A percentile compares a stretch with the other conserved stretches of the same genome.
phyloP scores from a whole-genome alignment of 2,113 vertebrate species.

The Sapajus apella region DNA sequence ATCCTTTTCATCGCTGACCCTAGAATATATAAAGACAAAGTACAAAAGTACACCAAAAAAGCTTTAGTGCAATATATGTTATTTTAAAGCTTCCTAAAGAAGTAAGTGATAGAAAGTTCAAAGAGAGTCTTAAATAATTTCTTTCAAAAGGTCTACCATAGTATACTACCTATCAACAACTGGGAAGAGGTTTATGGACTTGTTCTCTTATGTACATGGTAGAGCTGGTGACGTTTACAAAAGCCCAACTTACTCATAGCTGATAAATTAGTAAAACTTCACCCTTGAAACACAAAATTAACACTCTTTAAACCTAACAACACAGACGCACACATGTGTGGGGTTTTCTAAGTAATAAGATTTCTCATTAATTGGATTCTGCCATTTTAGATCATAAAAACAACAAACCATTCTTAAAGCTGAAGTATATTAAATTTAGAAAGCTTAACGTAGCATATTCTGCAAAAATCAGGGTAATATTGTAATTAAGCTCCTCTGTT shows the following conservation, averaged over 20 bases:
- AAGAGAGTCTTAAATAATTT: not conserved
- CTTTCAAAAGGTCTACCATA: not conserved
- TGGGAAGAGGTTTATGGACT: not conserved
- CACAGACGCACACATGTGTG: not conserved
- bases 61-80: not conserved
- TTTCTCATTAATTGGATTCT: constrained; percentile 32
- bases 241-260: not conserved
- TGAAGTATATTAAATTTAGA: not conserved
- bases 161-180: not conserved
- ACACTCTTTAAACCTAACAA: not conserved
- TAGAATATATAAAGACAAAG: constrained; percentile 70
- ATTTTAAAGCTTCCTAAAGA: constrained; percentile 42
- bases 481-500: not conserved
- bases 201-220: not conserved
- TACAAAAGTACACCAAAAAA: not conserved
- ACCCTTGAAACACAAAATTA: not conserved
- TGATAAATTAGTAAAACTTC: not conserved
- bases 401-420: not conserved
- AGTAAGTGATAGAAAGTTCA: constrained; percentile 15
- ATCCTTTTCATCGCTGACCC: constrained; percentile 99
- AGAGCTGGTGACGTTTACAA: not conserved
- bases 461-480: not conserved
- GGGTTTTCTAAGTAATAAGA: constrained; percentile 22
- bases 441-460: not conserved
- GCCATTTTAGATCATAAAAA: constrained; percentile 25